These are phyloP conservation scores for Bolinopsis microptera DNA, from an alignment of 37 sponge, comb jelly and placozoan species.

Conservation along the genomic window DNA sequence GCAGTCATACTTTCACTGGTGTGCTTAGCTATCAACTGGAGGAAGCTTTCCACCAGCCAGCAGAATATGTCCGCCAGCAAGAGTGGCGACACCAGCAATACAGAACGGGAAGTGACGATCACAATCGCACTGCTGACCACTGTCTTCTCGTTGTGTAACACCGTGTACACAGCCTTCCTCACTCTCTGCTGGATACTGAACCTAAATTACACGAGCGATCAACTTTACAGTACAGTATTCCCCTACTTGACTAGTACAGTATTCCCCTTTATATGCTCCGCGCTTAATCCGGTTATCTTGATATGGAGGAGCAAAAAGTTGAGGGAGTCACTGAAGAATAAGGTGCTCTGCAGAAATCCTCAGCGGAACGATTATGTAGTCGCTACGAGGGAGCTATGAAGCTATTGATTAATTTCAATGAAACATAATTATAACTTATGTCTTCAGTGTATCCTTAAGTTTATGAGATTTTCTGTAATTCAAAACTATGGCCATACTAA, in stretches of 20 bases:
- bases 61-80: background rate
- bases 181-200: background rate
- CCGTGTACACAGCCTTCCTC: background rate
- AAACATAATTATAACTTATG: no score
- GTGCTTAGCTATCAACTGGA: background rate
- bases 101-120: background rate
- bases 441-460: no score
- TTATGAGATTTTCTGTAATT: no score
- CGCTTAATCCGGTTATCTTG: background rate
- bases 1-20: background rate
- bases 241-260: conserved; percentile 17
- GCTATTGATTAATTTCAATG: no score
- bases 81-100: background rate
- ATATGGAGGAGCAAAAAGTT: background rate
- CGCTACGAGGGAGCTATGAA: no score
- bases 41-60: background rate
- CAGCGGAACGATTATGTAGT: no score
- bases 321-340: background rate
- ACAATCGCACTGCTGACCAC: background rate
- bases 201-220: background rate
- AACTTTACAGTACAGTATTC: no score
- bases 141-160: background rate
- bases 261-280: conserved; percentile 22
- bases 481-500: no score
- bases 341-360: background rate